Evolutionary conservation across 2,113 vertebrate species (phyloP), one percentile per base, ranked within the genome.

Genomic region (Psittacara wagleri): DNA sequence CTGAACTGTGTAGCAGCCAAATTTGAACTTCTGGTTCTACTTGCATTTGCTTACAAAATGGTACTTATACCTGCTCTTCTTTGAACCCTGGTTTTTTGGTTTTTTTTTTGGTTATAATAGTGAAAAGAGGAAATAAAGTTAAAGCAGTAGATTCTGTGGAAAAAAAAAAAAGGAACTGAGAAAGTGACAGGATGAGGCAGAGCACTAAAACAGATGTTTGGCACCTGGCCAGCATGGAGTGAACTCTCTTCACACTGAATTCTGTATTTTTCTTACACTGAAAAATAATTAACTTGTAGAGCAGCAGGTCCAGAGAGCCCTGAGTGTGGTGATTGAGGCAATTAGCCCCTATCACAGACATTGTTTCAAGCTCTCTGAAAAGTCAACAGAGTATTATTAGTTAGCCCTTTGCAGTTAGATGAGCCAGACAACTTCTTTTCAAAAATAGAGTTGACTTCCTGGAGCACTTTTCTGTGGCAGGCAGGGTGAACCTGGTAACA

Each of bases 221-320:
- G 79, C 73, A 85, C 72, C 57, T 62, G 41, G 84, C 93, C 93
- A 91, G 3, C 7, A 46, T 76, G 49, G 48, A 90, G 87, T 85
- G 83, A 90, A 94, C 94, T 96, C 78, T 87, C 43, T 92, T 79
- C 44, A 83, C 62, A 88, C 6, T 90, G 90, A 90, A 95, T 94
- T 96, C 63, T 90, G 61, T 72, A 48, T 92, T 90, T 89, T 89
- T 92, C 69, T 94, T 92, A 44, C 6, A 2, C 29, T 93, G 83
- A 83, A 90, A 95, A 95, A 95, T 92, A 95, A 96, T 96, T 96
- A 94, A 94, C 92, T 95, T 93, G 79, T 75, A 90, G 76, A 92
- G 94, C 85, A 93, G 86, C 24, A 37, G 55, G 92, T 96, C 92
- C 90, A 96, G 69, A 86, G 69, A 93, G 61, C 39, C 17, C 18